Base-by-base conservation (phyloP, 92 coral and sea anemone species). In the Zoanthus solanderi region DNA sequence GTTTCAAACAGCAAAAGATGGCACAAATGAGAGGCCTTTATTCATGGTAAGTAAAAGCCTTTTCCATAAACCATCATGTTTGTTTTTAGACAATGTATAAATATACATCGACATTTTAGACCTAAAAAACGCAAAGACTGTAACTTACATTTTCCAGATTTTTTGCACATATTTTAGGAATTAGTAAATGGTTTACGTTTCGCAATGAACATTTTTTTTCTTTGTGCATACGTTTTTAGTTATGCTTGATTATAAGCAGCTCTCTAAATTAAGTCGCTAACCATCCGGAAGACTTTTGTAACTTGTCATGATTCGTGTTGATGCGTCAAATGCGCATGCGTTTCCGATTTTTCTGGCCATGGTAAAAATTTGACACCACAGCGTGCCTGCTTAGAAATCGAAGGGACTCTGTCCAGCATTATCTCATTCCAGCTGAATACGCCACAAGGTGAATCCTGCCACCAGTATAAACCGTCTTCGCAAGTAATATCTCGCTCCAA, bases 1-100 rank as follows among this genome's bases (percentile, higher is more conserved):
- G 2, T 69, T 69, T 69, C 74, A 69, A 69, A 69, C 74, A 69
- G 74, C 16, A 6, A 6, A 69, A 65, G 9, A 65, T 65, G 71
- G 71, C 71, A 65, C 71, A 65, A 65, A 65, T 69, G 16, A 6
- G 74, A 69, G 74, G 74, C 74, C 74, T 68, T 68, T 68, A 68
- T 68, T 6, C 0, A 69, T 11, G 74, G 74, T 69, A 69, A 11
- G 46, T 69, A 8, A 65, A 69, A 11, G 2, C 12, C 12, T 69
- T 69, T 69, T 69, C 16, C 0, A 69, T 69, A 69, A 11, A 69
- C 45, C 46, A 69, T 11, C 74, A 69, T 69, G 74, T 69, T 69
- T 69, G 46, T 11, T 5, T 6, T 69, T 69, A 29, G 32, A 18
- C 4, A 29, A 28, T 29, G 13, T 29, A 5, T 67, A 28, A 1